Conservation (phyloP, 1,140 invertebrate species). For the Drosophila bocqueti region DNA sequence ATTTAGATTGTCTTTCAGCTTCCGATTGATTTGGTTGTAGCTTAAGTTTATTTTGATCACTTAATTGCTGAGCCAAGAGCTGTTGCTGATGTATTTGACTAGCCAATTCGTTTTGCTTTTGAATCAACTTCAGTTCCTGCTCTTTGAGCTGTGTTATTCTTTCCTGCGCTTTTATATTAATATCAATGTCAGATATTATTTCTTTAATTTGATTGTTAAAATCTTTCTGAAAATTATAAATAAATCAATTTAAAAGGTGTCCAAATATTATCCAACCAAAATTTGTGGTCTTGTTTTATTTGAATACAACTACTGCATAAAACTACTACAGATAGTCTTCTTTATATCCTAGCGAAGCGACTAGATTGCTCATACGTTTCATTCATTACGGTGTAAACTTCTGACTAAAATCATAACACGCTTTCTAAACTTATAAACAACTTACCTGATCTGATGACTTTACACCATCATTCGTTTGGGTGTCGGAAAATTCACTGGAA, state of each 20-base stretch:
- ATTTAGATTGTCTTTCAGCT: too few species aligned
- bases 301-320: too few species aligned
- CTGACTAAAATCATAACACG: too few species aligned
- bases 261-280: too few species aligned
- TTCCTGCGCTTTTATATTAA: slow-evolving; percentile 85
- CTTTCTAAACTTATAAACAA: background rate
- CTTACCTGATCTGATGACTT: background rate
- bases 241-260: background rate
- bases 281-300: too few species aligned
- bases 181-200: slow-evolving; percentile 88
- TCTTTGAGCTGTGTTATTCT: slow-evolving; percentile 67
- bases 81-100: slow-evolving; percentile 73
- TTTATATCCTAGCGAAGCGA: too few species aligned
- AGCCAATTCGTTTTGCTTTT: slow-evolving; percentile 71
- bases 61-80: slow-evolving; percentile 61
- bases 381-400: too few species aligned
- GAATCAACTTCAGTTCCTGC: slow-evolving; percentile 62
- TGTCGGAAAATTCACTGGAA: background rate
- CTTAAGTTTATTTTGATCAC: slow-evolving; percentile 54
- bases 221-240: slow-evolving; percentile 82
- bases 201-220: slow-evolving; percentile 87
- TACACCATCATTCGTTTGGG: background rate
- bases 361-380: too few species aligned
- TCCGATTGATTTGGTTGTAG: slow-evolving; percentile 20
- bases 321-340: too few species aligned